phyloP scores from a whole-genome alignment of 1,140 invertebrate species.

The Pachypsylla venusta region DNA sequence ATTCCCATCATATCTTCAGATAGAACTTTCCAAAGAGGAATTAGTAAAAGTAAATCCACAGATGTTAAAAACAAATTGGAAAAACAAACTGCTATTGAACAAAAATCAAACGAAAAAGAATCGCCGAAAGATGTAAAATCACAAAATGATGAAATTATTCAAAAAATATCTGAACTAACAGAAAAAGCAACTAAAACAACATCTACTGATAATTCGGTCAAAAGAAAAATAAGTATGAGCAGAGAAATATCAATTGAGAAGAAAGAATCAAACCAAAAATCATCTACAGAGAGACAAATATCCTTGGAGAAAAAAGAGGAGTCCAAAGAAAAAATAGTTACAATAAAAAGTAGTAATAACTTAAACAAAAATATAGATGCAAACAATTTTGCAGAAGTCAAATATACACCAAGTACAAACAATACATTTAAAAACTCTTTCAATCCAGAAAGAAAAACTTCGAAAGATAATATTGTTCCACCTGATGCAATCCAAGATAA shows the following conservation, averaged over 20 bases:
- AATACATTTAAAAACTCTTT: no score
- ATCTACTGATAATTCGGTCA: background rate
- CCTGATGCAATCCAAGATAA: no score
- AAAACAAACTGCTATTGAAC: background rate
- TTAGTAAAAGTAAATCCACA: background rate
- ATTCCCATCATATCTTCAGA: background rate
- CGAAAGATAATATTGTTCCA: no score
- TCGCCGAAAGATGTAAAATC: background rate
- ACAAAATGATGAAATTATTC: conserved; percentile 1
- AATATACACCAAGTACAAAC: background rate
- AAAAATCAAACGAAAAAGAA: background rate
- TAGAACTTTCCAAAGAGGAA: conserved; percentile 7
- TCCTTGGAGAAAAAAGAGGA: no score
- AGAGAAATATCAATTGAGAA: background rate
- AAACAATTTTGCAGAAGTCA: conserved; percentile 1
- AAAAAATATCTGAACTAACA: conserved; percentile 1
- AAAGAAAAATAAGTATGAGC: background rate
- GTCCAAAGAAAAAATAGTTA: background rate
- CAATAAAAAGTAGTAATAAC: background rate
- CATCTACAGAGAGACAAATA: no score
- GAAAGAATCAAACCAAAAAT: background rate
- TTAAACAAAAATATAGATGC: background rate
- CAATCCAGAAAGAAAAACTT: no score
- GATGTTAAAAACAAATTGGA: background rate
- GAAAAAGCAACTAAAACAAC: background rate